Evolutionary conservation across 2,888 invertebrate species (phyloP).

Genomic region (Agrilus biguttatus): DNA sequence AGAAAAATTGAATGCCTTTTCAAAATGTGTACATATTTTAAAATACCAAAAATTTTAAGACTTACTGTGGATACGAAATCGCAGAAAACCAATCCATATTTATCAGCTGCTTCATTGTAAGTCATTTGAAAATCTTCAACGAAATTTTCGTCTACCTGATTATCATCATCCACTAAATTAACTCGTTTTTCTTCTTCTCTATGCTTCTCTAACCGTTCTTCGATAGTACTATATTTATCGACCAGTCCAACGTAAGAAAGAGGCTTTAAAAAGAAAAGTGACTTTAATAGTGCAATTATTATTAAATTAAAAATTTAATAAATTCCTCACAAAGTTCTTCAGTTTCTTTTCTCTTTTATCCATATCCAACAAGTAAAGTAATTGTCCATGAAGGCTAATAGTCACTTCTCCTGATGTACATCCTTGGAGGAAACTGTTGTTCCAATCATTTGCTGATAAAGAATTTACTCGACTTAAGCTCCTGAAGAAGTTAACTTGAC

Average conservation of each 20-base stretch:
- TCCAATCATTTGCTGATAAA: slow-evolving; percentile 34
- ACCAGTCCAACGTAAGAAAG: slow-evolving; percentile 16
- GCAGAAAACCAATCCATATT: slow-evolving; percentile 35
- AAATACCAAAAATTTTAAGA: background rate
- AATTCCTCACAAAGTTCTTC: too few relatives aligned
- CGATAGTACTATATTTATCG: slow-evolving; percentile 14
- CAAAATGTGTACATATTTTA: too few relatives aligned
- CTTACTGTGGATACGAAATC: slow-evolving; percentile 12
- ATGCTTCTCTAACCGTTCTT: slow-evolving; percentile 11
- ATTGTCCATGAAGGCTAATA: slow-evolving; percentile 27
- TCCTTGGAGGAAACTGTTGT: slow-evolving; percentile 35
- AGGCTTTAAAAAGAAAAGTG: slow-evolving; percentile 7
- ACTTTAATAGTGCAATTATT: too few relatives aligned
- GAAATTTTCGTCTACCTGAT: slow-evolving; percentile 25
- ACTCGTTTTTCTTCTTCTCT: slow-evolving; percentile 5
- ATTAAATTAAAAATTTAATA: too few relatives aligned
- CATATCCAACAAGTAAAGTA: slow-evolving; percentile 5
- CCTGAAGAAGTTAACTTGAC: too few relatives aligned
- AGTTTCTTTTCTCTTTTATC: background rate
- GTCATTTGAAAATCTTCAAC: slow-evolving; percentile 27
- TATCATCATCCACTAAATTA: slow-evolving; percentile 8
- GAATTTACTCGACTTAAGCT: slow-evolving; percentile 14
- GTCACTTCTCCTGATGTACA: slow-evolving; percentile 37
- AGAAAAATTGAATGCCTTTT: too few relatives aligned
- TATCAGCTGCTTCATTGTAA: slow-evolving; percentile 32